Percentiles rank a stretch among this genome's conserved stretches.
Evolutionary conservation across 92 coral and sea anemone species (phyloP).

Genomic region (Parazoanthus darwini): DNA sequence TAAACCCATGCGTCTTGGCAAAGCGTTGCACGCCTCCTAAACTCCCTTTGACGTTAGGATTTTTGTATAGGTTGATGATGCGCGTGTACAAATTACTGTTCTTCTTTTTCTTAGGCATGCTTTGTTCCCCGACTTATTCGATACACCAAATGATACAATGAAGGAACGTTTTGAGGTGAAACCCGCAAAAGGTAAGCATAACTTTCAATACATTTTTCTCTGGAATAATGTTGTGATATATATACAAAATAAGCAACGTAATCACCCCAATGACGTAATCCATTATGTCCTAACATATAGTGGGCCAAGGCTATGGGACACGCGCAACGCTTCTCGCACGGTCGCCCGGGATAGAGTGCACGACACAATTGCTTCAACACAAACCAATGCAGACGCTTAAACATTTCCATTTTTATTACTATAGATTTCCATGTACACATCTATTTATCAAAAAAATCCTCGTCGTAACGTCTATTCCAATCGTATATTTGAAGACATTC

Average conservation of each 20-base stretch:
- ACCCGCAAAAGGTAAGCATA: slow-evolving; percentile 1
- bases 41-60: slow-evolving; percentile 14
- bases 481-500: slow-evolving; percentile 3
- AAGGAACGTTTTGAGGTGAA: slow-evolving; percentile 6
- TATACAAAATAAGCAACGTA: slow-evolving; percentile 8
- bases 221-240: not conserved
- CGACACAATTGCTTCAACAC: slow-evolving; percentile 14
- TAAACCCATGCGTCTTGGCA: slow-evolving; percentile 12
- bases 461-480: not conserved
- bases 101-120: slow-evolving; percentile 13
- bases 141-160: not conserved
- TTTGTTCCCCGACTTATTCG: slow-evolving; percentile 14
- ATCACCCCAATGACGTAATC: slow-evolving; percentile 14
- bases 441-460: not conserved
- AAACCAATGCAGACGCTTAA: slow-evolving; percentile 9
- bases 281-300: slow-evolving; percentile 1
- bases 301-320: slow-evolving; percentile 5
- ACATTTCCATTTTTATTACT: slow-evolving; percentile 10
- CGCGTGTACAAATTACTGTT: slow-evolving; percentile 13
- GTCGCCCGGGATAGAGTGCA: slow-evolving; percentile 14
- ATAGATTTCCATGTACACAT: not conserved
- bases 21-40: slow-evolving; percentile 15
- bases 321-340: slow-evolving; percentile 17
- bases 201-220: slow-evolving; percentile 8
- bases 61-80: slow-evolving; percentile 12